These are phyloP conservation scores for Rhaphigaster nebulosa DNA, from an alignment of 2,888 invertebrate species.

Conservation along the genomic window DNA sequence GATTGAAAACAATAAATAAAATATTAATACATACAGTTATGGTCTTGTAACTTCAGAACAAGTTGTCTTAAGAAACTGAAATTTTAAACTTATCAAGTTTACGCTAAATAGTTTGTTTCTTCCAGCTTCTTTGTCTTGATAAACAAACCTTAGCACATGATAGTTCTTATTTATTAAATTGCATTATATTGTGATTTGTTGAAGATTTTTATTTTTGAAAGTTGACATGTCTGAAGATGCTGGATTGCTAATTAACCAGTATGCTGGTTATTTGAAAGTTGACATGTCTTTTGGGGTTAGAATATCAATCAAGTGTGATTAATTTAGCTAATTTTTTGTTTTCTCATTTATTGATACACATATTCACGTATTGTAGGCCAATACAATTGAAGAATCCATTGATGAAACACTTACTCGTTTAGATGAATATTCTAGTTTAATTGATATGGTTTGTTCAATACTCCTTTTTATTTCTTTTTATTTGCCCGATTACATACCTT, in stretches of 20 bases:
- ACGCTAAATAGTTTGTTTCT: not conserved
- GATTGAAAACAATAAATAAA: not conserved
- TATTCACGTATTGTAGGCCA: slow-evolving; percentile 59
- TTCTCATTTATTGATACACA: not conserved
- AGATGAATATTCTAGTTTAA: slow-evolving; percentile 62
- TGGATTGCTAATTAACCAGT: slow-evolving; percentile 52
- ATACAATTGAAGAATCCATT: slow-evolving; percentile 63
- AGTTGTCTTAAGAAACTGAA: not conserved
- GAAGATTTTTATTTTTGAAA: not conserved
- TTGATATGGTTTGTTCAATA: slow-evolving; percentile 61
- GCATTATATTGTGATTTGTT: not conserved
- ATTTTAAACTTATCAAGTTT: not conserved
- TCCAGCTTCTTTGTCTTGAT: not conserved
- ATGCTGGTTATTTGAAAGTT: slow-evolving; percentile 61
- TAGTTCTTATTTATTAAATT: not conserved
- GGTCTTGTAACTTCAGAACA: not conserved
- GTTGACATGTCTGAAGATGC: slow-evolving; percentile 56
- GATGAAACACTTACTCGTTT: slow-evolving; percentile 63
- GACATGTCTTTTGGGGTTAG: slow-evolving; percentile 61
- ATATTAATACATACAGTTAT: too few species aligned
- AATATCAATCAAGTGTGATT: not conserved
- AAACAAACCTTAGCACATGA: not conserved
- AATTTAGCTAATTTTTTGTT: not conserved
- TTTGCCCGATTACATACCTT: not conserved
- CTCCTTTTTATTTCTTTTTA: not conserved